Conservation (phyloP, 1,140 invertebrate species). For the Aphis craccivora region DNA sequence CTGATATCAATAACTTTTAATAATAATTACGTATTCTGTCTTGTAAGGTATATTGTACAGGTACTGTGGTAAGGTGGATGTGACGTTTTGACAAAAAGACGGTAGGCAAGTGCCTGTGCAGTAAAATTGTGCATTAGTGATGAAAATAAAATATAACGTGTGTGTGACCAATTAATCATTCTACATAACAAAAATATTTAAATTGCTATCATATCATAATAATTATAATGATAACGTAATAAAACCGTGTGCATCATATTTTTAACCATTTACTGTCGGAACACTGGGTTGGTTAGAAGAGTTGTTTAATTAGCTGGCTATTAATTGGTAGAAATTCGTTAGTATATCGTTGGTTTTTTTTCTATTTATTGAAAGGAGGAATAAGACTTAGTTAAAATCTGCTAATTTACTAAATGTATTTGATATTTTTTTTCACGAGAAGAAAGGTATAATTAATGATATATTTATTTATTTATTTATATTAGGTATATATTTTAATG, state of each 20-base stretch:
- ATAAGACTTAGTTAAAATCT: not conserved
- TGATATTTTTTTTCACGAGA: not conserved
- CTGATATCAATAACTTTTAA: not conserved
- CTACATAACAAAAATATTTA: not conserved
- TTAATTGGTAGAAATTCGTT: not conserved
- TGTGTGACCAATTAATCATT: not conserved
- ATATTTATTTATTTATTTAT: not conserved
- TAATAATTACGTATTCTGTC: slow-evolving; percentile 59
- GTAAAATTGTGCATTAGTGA: slow-evolving; percentile 55
- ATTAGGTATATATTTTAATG: too few species aligned
- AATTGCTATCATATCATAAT: not conserved
- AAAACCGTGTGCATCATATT: not conserved
- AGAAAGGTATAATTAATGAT: too few species aligned
- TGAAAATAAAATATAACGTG: slow-evolving; percentile 3
- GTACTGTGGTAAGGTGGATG: slow-evolving; percentile 51
- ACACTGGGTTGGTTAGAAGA: too few species aligned
- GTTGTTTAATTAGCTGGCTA: not conserved
- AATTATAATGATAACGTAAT: not conserved
- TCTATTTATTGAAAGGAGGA: not conserved
- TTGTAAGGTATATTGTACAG: slow-evolving; percentile 54
- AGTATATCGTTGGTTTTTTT: not conserved
- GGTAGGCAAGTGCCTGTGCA: slow-evolving; percentile 57
- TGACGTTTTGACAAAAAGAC: slow-evolving; percentile 58
- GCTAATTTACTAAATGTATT: not conserved
- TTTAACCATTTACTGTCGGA: not conserved